A percentile compares a stretch with the other conserved stretches of the same genome.
Evolutionary conservation across 2,888 invertebrate species (phyloP).

Genomic region (Parascotia fuliginaria): DNA sequence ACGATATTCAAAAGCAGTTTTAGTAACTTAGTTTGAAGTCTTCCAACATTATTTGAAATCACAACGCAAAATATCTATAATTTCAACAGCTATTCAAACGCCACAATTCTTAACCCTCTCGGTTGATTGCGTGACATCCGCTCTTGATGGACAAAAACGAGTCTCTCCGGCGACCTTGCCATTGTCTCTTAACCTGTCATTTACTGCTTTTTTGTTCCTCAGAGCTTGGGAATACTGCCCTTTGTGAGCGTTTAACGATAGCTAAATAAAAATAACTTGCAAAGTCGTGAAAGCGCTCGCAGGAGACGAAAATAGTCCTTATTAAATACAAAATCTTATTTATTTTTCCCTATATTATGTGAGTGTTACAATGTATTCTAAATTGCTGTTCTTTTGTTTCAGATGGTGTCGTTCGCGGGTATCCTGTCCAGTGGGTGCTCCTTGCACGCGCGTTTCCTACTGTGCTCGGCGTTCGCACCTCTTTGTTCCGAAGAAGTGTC

Average conservation of each 20-base stretch:
- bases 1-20: no score
- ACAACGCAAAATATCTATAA: no score
- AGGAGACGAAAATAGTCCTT: not conserved
- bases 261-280: constrained; percentile 26
- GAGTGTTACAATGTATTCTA: constrained; percentile 3
- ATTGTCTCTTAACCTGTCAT: constrained; percentile 57
- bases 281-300: not conserved
- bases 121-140: constrained; percentile 59
- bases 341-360: no score
- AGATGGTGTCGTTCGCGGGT: constrained; percentile 90
- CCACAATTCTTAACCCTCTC: constrained; percentile 17
- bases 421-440: constrained; percentile 93
- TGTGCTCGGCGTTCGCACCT: constrained; percentile 96
- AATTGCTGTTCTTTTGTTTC: constrained; percentile 67
- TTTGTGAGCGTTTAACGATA: constrained; percentile 32
- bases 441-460: constrained; percentile 92
- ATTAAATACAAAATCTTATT: not conserved
- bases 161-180: constrained; percentile 63
- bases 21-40: no score
- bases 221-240: constrained; percentile 36
- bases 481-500: constrained; percentile 95
- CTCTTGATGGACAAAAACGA: constrained; percentile 56
- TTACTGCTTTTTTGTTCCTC: constrained; percentile 39
- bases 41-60: no score
- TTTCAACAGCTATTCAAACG: no score